These are phyloP conservation scores for Forbesichthys papilliferus DNA, from an alignment of 2,113 vertebrate genomes.

Conservation along the genomic window DNA sequence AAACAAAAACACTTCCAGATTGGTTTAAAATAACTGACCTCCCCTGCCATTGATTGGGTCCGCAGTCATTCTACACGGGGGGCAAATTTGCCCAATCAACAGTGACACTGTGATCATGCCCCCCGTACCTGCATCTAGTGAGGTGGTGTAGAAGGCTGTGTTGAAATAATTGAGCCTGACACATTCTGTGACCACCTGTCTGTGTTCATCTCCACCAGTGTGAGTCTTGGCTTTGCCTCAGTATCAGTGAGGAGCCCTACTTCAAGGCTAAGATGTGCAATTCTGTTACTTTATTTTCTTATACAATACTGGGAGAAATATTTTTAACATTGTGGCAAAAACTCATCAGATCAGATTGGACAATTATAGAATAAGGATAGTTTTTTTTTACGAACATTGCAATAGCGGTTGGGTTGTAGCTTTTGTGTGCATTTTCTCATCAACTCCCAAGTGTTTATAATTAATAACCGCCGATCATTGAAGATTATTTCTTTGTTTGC, in stretches of 20 bases:
- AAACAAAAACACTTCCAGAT: too few species aligned
- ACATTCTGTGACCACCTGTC: conserved; percentile 40
- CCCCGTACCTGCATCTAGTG: conserved; percentile 10
- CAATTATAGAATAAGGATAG: not conserved
- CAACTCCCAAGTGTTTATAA: not conserved
- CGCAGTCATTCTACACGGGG: conserved; percentile 12
- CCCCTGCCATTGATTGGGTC: conserved; percentile 15
- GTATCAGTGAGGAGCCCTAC: conserved; percentile 1
- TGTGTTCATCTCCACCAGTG: conserved; percentile 24
- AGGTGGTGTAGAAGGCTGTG: conserved; percentile 18
- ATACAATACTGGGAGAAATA: not conserved
- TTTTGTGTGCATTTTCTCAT: not conserved
- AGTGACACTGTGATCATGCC: conserved; percentile 18
- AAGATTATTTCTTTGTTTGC: conserved; percentile 4
- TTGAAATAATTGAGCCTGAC: conserved; percentile 28
- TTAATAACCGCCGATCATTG: conserved; percentile 10
- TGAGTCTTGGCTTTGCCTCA: conserved; percentile 1
- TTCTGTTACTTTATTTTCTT: conserved; percentile 15
- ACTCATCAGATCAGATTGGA: not conserved
- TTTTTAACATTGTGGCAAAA: conserved; percentile 16
- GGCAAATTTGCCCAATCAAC: conserved; percentile 17
- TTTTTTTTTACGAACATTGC: not conserved
- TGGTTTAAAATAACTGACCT: not conserved
- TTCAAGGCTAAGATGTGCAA: conserved; percentile 18
- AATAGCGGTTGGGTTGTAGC: not conserved